These are phyloP conservation scores for Dryobota labecula DNA, from an alignment of 2,888 invertebrate genomes.

Conservation along the genomic window DNA sequence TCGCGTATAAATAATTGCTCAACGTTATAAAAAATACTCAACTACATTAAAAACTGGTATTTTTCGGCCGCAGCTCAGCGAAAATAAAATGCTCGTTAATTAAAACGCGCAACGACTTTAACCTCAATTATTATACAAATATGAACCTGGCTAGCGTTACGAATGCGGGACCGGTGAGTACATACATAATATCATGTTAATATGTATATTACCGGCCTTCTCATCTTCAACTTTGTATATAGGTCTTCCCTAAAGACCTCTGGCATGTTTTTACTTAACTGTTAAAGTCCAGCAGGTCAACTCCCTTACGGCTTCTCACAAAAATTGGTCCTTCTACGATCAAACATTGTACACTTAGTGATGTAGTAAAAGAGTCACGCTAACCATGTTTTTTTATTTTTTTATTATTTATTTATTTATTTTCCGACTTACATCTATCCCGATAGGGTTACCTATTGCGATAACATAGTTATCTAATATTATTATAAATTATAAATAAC, in stretches of 20 bases:
- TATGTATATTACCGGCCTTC: conserved; percentile 6
- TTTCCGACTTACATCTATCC: too few species aligned
- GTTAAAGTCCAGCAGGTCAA: conserved; percentile 1
- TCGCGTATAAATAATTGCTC: conserved; percentile 48
- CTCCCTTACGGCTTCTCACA: not conserved
- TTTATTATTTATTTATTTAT: too few species aligned
- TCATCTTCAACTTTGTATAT: conserved; percentile 1
- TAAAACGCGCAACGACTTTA: conserved; percentile 57
- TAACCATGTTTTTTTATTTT: not conserved
- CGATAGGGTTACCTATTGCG: too few species aligned
- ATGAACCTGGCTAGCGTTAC: conserved; percentile 30
- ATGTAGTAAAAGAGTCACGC: not conserved
- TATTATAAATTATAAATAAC: too few species aligned
- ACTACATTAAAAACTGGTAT: conserved; percentile 51
- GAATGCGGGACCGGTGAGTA: conserved; percentile 27
- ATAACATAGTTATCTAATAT: too few species aligned
- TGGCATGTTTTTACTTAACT: conserved; percentile 4
- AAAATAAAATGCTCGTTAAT: conserved; percentile 63
- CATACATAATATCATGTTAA: conserved; percentile 14
- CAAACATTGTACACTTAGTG: not conserved
- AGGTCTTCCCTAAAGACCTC: conserved; percentile 24
- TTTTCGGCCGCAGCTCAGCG: conserved; percentile 42
- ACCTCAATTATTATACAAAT: conserved; percentile 60
- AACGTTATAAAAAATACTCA: conserved; percentile 42
- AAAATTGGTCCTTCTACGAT: conserved; percentile 1